Conservation (phyloP, 2,113 vertebrate genomes). For the Theristicus caerulescens region DNA sequence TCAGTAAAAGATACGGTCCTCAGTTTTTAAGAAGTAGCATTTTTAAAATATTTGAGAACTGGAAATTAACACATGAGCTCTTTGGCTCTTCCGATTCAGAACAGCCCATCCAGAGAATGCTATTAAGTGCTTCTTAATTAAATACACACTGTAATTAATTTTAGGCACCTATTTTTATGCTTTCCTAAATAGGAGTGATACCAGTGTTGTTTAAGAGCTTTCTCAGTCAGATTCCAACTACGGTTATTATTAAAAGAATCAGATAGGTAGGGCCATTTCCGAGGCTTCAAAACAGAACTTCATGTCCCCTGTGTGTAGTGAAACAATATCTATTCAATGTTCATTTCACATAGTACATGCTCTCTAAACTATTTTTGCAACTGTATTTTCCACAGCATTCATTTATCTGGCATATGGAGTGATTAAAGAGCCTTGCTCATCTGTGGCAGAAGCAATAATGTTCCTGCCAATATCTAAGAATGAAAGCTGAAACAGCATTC, state of each 20-base stretch:
- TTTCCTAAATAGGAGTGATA: not conserved
- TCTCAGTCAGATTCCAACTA: not conserved
- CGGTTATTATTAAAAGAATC: not conserved
- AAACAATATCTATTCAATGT: not conserved
- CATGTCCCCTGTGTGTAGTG: not conserved
- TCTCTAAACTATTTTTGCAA: not conserved
- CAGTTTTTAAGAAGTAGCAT: not conserved
- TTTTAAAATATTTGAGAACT: not conserved
- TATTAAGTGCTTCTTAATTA: not conserved
- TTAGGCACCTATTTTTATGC: not conserved
- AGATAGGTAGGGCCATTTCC: not conserved
- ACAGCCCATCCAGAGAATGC: not conserved
- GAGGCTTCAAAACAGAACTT: not conserved
- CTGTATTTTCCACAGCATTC: conserved; percentile 22
- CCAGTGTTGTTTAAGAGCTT: not conserved
- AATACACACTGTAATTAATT: not conserved
- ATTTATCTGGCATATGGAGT: conserved; percentile 34
- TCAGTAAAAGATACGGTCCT: not conserved
- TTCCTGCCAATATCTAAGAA: conserved; percentile 66
- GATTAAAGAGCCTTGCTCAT: conserved; percentile 62
- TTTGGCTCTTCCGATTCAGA: not conserved
- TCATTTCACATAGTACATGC: not conserved
- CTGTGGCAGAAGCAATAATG: conserved; percentile 64
- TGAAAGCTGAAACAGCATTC: conserved; percentile 69
- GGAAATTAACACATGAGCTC: not conserved